Conservation (phyloP, 2,113 vertebrate genomes). For the Psittacara wagleri region DNA sequence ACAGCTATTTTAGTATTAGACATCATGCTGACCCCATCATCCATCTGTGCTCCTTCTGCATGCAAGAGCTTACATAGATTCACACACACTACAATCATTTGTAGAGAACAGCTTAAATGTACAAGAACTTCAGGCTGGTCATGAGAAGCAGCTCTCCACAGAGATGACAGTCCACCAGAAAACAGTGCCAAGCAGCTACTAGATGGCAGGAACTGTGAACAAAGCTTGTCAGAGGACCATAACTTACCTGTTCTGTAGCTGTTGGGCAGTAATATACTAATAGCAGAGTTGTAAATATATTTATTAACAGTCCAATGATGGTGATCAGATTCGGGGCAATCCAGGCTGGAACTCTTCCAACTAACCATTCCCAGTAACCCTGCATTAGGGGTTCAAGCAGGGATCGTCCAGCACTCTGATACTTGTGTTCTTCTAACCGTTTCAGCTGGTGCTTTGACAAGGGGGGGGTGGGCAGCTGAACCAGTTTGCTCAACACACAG, state of each 20-base stretch:
- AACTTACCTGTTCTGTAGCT: slow-evolving; percentile 92
- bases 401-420: slow-evolving; percentile 92
- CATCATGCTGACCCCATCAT: neutral
- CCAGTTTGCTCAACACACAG: slow-evolving; percentile 80
- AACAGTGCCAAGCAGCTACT: neutral
- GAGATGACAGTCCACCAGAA: neutral
- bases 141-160: neutral
- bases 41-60: fast-evolving
- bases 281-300: slow-evolving; percentile 93
- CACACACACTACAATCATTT: neutral
- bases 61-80: fast-evolving
- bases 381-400: slow-evolving; percentile 97
- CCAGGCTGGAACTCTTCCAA: slow-evolving; percentile 89
- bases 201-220: fast-evolving
- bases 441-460: slow-evolving; percentile 93
- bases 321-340: slow-evolving; percentile 98
- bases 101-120: neutral
- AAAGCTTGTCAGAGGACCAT: neutral
- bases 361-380: slow-evolving; percentile 96
- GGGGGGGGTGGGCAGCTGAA: slow-evolving; percentile 90
- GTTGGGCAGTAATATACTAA: slow-evolving; percentile 95
- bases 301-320: slow-evolving; percentile 91
- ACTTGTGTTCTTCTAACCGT: slow-evolving; percentile 95
- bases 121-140: fast-evolving
- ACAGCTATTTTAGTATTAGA: neutral